Percentiles rank a stretch among this genome's conserved stretches.
Evolutionary conservation across 2,113 vertebrate genomes (phyloP).

Genomic region (Oenanthe oenanthe): DNA sequence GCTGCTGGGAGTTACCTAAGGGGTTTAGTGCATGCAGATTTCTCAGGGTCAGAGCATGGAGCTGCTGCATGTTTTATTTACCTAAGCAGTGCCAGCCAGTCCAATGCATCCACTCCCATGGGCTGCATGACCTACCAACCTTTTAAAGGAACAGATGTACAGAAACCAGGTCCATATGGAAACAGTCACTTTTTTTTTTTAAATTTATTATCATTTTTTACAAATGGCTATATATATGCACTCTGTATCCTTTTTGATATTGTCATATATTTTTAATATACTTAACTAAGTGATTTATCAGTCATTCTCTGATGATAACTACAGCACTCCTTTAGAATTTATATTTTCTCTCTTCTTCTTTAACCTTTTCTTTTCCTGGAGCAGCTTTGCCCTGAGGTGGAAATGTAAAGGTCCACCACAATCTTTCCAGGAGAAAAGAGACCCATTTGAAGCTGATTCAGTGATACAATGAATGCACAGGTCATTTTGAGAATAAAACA

Average conservation of each 20-base stretch:
- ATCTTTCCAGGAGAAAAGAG: background rate
- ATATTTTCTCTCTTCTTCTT: background rate
- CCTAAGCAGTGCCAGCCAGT: background rate
- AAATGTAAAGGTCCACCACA: background rate
- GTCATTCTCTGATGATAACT: background rate
- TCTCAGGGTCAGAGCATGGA: background rate
- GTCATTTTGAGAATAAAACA: constrained; percentile 7
- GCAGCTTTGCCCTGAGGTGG: background rate
- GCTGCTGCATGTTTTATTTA: background rate
- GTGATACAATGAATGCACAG: background rate
- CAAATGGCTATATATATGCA: background rate
- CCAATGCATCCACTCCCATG: background rate
- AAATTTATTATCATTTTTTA: background rate
- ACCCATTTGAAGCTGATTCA: constrained; percentile 13
- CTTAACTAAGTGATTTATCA: background rate
- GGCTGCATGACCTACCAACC: background rate
- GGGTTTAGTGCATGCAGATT: background rate
- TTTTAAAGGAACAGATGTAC: background rate
- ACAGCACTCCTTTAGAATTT: background rate
- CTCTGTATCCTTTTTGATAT: background rate
- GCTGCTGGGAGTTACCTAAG: background rate
- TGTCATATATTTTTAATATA: background rate
- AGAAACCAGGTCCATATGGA: background rate
- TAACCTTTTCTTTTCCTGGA: background rate
- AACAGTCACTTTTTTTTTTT: background rate